These are phyloP conservation scores for Scatophagus argus DNA, from an alignment of 2,113 vertebrate genomes.

Conservation along the genomic window DNA sequence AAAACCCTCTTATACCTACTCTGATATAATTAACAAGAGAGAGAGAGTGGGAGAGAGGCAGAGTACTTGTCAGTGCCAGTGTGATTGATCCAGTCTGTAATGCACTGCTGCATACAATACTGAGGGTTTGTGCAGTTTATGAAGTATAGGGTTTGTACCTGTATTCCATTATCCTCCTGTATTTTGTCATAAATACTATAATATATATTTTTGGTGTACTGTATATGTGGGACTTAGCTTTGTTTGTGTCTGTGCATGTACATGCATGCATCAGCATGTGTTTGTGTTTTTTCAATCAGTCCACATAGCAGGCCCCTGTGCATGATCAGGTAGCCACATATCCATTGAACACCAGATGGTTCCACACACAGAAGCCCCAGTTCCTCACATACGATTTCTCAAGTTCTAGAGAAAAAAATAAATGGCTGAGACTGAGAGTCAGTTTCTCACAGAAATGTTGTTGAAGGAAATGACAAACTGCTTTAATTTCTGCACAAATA, in stretches of 20 bases:
- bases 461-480: constrained; percentile 17
- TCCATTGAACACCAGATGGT: constrained; percentile 18
- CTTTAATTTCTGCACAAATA: constrained; percentile 34
- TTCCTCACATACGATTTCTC: constrained; percentile 22
- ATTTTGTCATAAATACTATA: constrained; percentile 8
- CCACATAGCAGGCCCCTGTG: constrained; percentile 13
- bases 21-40: constrained; percentile 46
- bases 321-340: constrained; percentile 20
- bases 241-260: background rate
- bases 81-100: constrained; percentile 57
- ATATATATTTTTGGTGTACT: constrained; percentile 22
- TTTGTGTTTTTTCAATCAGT: constrained; percentile 20
- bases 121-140: constrained; percentile 32
- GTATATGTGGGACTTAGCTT: background rate
- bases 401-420: background rate
- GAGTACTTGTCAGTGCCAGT: constrained; percentile 20
- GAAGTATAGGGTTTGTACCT: constrained; percentile 13
- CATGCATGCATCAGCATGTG: background rate
- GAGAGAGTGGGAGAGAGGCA: constrained; percentile 5
- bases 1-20: constrained; percentile 42
- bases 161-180: constrained; percentile 24
- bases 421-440: constrained; percentile 8
- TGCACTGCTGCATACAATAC: constrained; percentile 29
- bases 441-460: constrained; percentile 14
- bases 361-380: constrained; percentile 15